Evolutionary conservation across 30 jellyfish, hydroid and myxozoan genomes (phyloP), one percentile per base, ranked within the genome.

Genomic region (Pseudorhiza aurosa): DNA sequence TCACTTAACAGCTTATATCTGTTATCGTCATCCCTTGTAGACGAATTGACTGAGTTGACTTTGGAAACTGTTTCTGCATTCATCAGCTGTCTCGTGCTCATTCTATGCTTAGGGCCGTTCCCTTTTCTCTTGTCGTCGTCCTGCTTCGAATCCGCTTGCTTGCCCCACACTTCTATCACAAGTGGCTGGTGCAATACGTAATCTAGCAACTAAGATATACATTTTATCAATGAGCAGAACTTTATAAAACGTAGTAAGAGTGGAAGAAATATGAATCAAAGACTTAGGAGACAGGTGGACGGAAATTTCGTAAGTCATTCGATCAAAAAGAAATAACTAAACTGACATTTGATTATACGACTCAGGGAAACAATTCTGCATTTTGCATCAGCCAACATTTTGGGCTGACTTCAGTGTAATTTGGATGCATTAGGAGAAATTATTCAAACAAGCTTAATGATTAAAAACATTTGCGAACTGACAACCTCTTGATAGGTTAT

Each of bases 21-120:
- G 53, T 45, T 27, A 24, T 84, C 98, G 18, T 91, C 98, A 0
- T 71, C 94, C 8, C 58, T 46, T 33, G 68, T 80, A n/a, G 96
- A 40, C 17, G 28, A 7, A 25, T 36, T 35, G 43, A 75, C 65
- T 5, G 58, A 18, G 11, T 65, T 72, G 33, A 70, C 85, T 21
- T 72, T 69, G n/a, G 87, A 83, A 4, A 55, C 63, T 64, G 75
- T 85, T 12, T 91, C 96, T 58, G 81, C 94, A 59, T 82, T 89
- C 98, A 91, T 91, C 32, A 91, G 83, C 73, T 91, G 98, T 35
- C 83, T 84, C 24, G 98, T 91, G 68, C 95, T 84, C 95, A 91
- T 77, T 6, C 67, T 35, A 53, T 68, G 68, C 63, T 71, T 47
- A 42, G 50, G 40, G 22, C 26, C 14, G 36, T 71, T 47, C 26